Conservation (phyloP, 2,113 vertebrate species). For the Ranitomeya imitator region DNA sequence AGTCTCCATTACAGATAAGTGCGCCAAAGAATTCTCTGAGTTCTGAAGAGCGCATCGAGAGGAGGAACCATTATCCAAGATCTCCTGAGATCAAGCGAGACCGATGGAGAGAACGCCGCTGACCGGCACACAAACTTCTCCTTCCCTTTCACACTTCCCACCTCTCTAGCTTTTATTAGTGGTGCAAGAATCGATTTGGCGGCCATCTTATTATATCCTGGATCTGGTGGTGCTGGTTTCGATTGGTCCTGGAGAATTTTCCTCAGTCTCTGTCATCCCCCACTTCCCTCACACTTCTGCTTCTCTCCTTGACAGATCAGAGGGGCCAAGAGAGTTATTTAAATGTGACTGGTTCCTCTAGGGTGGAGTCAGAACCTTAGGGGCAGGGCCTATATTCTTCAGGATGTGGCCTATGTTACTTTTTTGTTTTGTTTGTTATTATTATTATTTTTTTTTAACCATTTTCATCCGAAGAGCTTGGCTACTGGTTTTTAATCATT, state of each 20-base stretch:
- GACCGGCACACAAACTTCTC: constrained; percentile 54
- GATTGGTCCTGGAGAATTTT: constrained; percentile 54
- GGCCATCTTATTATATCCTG: constrained; percentile 55
- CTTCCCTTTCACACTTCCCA: constrained; percentile 51
- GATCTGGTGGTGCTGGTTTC: constrained; percentile 58
- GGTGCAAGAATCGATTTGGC: constrained; percentile 52
- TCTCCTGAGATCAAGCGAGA: constrained; percentile 46
- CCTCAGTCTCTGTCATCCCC: constrained; percentile 40
- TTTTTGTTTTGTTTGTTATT: constrained; percentile 36
- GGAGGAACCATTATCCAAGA: constrained; percentile 60
- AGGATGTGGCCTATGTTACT: constrained; percentile 43
- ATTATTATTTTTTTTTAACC: constrained; percentile 46
- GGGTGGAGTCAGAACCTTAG: constrained; percentile 59
- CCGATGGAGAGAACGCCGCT: constrained; percentile 49
- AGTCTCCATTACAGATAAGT: constrained; percentile 89
- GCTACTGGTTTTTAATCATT: constrained; percentile 54
- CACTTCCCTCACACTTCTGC: constrained; percentile 36
- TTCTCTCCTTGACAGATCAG: constrained; percentile 51
- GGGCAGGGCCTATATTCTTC: constrained; percentile 45
- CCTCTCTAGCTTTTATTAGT: constrained; percentile 53
- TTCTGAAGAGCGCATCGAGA: constrained; percentile 74
- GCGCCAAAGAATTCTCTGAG: constrained; percentile 89
- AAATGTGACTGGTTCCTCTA: constrained; percentile 61
- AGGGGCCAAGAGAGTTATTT: constrained; percentile 59
- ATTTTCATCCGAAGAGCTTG: constrained; percentile 46